A percentile compares a stretch with the other conserved stretches of the same genome.
Evolutionary conservation across 2,113 vertebrate genomes (phyloP).

Genomic region (Brachirus orientalis): DNA sequence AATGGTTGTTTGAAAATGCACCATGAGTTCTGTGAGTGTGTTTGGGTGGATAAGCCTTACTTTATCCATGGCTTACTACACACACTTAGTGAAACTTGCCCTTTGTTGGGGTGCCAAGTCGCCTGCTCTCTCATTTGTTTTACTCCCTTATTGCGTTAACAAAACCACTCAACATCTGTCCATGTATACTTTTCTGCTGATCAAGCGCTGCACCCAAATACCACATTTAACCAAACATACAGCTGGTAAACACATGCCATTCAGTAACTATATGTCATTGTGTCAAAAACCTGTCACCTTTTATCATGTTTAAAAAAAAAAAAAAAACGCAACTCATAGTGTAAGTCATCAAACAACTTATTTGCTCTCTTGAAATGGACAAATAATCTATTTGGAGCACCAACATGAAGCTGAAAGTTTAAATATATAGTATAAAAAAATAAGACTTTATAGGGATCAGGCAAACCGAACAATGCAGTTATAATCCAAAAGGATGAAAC

Average conservation of each 20-base stretch:
- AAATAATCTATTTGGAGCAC: conserved; percentile 36
- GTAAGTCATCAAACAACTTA: conserved; percentile 28
- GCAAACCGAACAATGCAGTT: conserved; percentile 19
- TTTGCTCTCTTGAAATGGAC: conserved; percentile 30
- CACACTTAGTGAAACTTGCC: conserved; percentile 52
- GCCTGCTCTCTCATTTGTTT: conserved; percentile 63
- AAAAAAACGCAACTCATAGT: conserved; percentile 45
- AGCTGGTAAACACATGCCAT: conserved; percentile 44
- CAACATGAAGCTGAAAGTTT: conserved; percentile 37
- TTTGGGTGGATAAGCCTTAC: no score
- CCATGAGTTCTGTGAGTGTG: conserved; percentile 61
- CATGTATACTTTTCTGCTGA: conserved; percentile 16
- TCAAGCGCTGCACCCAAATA: conserved; percentile 15
- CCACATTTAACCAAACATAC: conserved; percentile 27
- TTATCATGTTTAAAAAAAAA: conserved; percentile 6
- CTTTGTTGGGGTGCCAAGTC: conserved; percentile 32
- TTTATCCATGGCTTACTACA: conserved; percentile 35
- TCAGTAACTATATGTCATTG: conserved; percentile 21
- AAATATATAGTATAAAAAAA: conserved; percentile 33
- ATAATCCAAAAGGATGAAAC: conserved; percentile 14
- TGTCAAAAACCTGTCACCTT: conserved; percentile 24
- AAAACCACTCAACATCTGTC: conserved; percentile 12
- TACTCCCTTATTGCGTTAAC: conserved; percentile 26
- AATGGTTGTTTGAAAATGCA: conserved; percentile 69
- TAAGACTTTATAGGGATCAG: conserved; percentile 44